Evolutionary conservation across 1,140 invertebrate genomes (phyloP), one percentile per base, ranked within the genome.

Genomic region (Adoxophyes honmai): DNA sequence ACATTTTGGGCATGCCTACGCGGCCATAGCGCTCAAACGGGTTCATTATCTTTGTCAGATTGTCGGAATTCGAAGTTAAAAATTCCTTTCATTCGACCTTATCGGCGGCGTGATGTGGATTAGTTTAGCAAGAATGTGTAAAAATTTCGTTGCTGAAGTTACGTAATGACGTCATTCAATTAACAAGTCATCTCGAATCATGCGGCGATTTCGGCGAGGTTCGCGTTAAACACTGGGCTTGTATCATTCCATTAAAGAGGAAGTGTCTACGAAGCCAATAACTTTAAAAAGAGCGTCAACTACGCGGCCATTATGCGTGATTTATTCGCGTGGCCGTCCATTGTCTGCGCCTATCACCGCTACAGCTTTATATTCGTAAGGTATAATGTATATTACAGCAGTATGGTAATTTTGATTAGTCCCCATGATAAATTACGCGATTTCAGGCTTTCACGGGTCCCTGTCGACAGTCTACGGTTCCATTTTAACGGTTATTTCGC

Each of bases 291-390:
- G 60, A 64, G 65, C 65, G 63, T 75, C 70, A 68, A 60, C 70
- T 71, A 60, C 67, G 62, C 58, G 59, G 57, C 69, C 68, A 80
- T 83, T 77, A 69, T 36, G 15, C 37, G 59, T 80, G 72, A 80
- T 80, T 81, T 82, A 81, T 77, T 68, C 56, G 61, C 64, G 35
- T 59, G 71, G 63, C 53, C 52, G 57, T 76, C 72, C 75, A 82
- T 85, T 79, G 79, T 75, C 64, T 73, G 67, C 57, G 55, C 48
- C 64, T 71, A 70, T 69, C 65, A 63, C 70, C 66, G 68, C 67
- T 63, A 68, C 66, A 64, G 59, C 59, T 60, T 59, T 48, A 59
- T 57, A 60, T 62, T 48, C 42, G 42, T 60, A 70, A 48, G 64
- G 44, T 56, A 75, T 68, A 70, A 75, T 66, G 73, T 78, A 76